Percentiles rank a stretch among this genome's conserved stretches.
phyloP scores from a whole-genome alignment of 64 coral and sea anemone species.

The Platygyra sinensis region DNA sequence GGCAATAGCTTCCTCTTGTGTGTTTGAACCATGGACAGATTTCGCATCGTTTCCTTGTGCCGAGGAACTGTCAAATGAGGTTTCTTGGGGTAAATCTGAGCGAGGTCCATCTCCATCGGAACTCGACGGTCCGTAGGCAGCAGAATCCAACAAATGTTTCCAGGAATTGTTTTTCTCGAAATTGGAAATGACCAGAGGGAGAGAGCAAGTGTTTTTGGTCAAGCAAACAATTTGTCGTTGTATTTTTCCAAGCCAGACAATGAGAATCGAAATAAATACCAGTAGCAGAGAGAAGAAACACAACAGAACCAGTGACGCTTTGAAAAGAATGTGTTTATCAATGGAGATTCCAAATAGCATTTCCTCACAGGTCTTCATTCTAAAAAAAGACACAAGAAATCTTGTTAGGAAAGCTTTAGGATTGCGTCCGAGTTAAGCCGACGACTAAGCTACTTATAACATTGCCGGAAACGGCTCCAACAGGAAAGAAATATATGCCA shows the following conservation, averaged over 20 bases:
- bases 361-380: not conserved
- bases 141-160: not conserved
- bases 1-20: not conserved
- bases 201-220: no score
- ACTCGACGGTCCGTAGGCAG: not conserved
- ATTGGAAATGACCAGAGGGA: not conserved
- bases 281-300: not conserved
- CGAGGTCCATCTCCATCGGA: not conserved
- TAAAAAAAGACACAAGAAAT: not conserved
- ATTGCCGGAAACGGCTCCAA: no score
- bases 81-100: not conserved
- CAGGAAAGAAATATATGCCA: no score
- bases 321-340: not conserved
- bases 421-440: not conserved
- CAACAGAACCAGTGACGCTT: not conserved
- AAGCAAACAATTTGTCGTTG: not conserved
- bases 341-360: not conserved
- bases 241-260: slow-evolving; percentile 1
- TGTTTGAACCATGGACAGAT: not conserved
- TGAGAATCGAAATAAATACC: not conserved
- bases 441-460: not conserved
- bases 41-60: not conserved
- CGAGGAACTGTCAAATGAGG: not conserved
- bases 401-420: not conserved
- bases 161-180: not conserved